phyloP scores from a whole-genome alignment of 1,140 invertebrate genomes.

The Plectrocnemia conspersa region DNA sequence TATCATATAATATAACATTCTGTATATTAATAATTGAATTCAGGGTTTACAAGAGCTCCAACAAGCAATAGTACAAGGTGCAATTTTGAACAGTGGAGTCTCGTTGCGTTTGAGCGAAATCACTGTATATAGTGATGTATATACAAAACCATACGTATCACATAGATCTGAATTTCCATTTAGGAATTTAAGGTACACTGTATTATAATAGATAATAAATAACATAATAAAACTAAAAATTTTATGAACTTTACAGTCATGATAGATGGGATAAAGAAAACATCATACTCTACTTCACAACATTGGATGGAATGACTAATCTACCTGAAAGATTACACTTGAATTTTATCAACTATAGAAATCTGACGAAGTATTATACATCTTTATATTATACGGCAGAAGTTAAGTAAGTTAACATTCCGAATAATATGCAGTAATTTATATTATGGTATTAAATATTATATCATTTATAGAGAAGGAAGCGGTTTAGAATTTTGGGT shows the following conservation, averaged over 20 bases:
- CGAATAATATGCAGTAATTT: background rate
- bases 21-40: constrained; percentile 8
- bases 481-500: constrained; percentile 62
- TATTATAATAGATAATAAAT: constrained; percentile 12
- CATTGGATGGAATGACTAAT: background rate
- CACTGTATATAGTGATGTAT: constrained; percentile 18
- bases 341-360: constrained; percentile 49
- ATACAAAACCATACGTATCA: background rate
- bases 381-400: constrained; percentile 37
- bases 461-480: constrained; percentile 51
- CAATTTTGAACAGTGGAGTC: constrained; percentile 10
- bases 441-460: background rate
- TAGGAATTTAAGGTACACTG: constrained; percentile 24
- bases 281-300: constrained; percentile 20
- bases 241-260: constrained; percentile 15
- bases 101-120: constrained; percentile 29
- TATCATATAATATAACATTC: constrained; percentile 9
- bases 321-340: constrained; percentile 23
- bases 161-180: constrained; percentile 25
- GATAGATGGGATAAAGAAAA: constrained; percentile 32
- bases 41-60: constrained; percentile 28
- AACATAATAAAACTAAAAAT: constrained; percentile 4
- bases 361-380: constrained; percentile 49
- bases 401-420: constrained; percentile 47
- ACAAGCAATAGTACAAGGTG: constrained; percentile 18